Evolutionary conservation across 37 sponge, comb jelly and placozoan genomes (phyloP).

Genomic region (Haliclona indistincta): DNA sequence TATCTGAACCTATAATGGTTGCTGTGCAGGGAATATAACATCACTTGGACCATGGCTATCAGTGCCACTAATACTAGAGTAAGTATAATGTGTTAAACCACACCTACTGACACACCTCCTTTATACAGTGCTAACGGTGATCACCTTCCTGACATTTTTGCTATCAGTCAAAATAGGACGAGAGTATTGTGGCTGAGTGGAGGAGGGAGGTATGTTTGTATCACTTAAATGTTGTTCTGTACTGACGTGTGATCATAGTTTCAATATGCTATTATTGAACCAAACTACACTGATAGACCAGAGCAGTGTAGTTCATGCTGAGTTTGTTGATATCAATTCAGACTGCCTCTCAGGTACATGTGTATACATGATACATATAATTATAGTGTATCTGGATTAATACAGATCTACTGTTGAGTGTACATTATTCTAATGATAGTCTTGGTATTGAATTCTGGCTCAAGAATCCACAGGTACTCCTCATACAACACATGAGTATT

Average conservation of each 20-base stretch:
- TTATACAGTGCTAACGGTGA: slow-evolving; percentile 55
- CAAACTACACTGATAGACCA: neutral
- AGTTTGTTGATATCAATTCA: slow-evolving; percentile 47
- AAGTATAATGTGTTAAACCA: neutral
- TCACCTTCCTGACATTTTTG: slow-evolving; percentile 43
- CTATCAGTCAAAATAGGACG: neutral
- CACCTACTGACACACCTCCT: neutral
- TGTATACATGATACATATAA: neutral
- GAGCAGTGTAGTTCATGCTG: neutral
- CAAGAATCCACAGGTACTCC: neutral
- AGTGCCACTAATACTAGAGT: neutral
- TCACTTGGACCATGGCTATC: neutral
- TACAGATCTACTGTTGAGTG: neutral
- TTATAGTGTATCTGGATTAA: neutral
- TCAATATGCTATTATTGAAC: too few relatives aligned
- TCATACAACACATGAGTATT: neutral
- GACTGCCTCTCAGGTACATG: slow-evolving; percentile 37
- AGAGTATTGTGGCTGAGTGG: slow-evolving; percentile 15
- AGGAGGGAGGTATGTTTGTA: slow-evolving; percentile 3
- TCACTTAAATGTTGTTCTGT: neutral
- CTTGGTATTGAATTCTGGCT: neutral
- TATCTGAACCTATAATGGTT: neutral
- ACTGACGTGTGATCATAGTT: slow-evolving; percentile 9
- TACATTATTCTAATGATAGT: neutral
- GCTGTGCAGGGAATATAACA: neutral